Evolutionary conservation across 35 echinoderm and acorn worm genomes (phyloP), one percentile per base, ranked within the genome.

Genomic region (Lytechinus variegatus): DNA sequence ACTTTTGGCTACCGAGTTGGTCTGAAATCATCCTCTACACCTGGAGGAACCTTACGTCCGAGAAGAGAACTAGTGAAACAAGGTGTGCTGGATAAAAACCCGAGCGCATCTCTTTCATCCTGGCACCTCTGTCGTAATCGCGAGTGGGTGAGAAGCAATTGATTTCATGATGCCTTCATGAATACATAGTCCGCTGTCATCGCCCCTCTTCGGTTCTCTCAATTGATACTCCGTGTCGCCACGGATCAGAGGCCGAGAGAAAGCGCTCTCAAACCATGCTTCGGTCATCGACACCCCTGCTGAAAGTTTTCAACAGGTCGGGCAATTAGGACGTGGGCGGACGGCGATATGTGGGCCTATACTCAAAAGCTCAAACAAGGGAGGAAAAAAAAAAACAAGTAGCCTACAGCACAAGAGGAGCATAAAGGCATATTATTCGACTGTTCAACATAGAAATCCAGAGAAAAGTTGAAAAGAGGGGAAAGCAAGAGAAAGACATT

Each of bases 61-160:
- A 71, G 61, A 79, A 24, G 19, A 79, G 66, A 7, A n/a, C 6
- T 24, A 79, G 19, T 7, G 19, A 13, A 79, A 79, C 66, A 79
- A n/a, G 66, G 66, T 79, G 66, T 79, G 66, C 66, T 24, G 16
- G 5, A 79, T 79, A 79, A 79, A 79, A n/a, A 14, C 16, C 10
- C 12, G 66, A 14, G 66, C 66, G 12, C 14, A 7, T 79, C 66
- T 79, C 14, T 79, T 79, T 16, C 24, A 79, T 79, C 29, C 28
- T 28, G 28, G 4, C 16, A 54, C 88, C 52, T 90, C 88, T 90
- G 13, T 19, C 29, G 9, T 54, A 90, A 90, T 90, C 27, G 24
- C 27, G 52, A 14, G 88, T 90, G 88, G 88, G 88, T 90, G 88
- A 90, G 52, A 90, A 10, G 52, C 52, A 90, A 90, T 90, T 90